Percentiles rank a stretch among this genome's conserved stretches.
Evolutionary conservation across 2,888 invertebrate species (phyloP).

Genomic region (Trissoscelio sp.): DNA sequence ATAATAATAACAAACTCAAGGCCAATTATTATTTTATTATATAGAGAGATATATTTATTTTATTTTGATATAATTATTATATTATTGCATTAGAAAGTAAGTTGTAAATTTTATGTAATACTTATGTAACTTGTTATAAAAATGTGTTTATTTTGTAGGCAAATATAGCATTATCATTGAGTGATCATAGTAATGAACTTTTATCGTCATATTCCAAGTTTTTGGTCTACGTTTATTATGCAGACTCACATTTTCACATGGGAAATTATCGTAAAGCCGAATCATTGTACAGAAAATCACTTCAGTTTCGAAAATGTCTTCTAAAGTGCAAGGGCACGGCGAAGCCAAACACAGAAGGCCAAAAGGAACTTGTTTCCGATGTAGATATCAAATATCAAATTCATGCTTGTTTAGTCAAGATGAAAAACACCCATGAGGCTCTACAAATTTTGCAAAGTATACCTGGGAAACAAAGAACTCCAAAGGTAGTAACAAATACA

Average conservation of each 20-base stretch:
- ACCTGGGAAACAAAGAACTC: slow-evolving; percentile 87
- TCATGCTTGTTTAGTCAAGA: slow-evolving; percentile 88
- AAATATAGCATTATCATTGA: slow-evolving; percentile 86
- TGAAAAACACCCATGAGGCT: slow-evolving; percentile 87
- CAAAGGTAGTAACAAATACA: slow-evolving; percentile 84
- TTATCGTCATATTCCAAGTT: slow-evolving; percentile 87
- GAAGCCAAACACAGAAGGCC: slow-evolving; percentile 83
- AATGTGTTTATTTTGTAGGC: slow-evolving; percentile 84
- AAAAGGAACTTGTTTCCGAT: slow-evolving; percentile 85
- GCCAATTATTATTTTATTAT: too few relatives aligned
- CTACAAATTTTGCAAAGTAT: slow-evolving; percentile 85
- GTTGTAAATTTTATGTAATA: too few relatives aligned
- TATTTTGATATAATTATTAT: too few relatives aligned
- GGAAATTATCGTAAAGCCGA: slow-evolving; percentile 89
- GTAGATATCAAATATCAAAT: slow-evolving; percentile 90
- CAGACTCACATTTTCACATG: slow-evolving; percentile 88
- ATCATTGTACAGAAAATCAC: slow-evolving; percentile 86
- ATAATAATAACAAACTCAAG: too few relatives aligned
- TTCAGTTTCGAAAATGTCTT: slow-evolving; percentile 88
- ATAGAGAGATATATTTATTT: too few relatives aligned
- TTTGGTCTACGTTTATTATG: slow-evolving; percentile 88
- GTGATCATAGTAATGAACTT: slow-evolving; percentile 87
- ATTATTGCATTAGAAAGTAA: too few relatives aligned
- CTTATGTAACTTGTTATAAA: not conserved
- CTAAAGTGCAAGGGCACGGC: slow-evolving; percentile 84